Conservation (phyloP, 2,113 vertebrate genomes). For the Symphodus melops region DNA sequence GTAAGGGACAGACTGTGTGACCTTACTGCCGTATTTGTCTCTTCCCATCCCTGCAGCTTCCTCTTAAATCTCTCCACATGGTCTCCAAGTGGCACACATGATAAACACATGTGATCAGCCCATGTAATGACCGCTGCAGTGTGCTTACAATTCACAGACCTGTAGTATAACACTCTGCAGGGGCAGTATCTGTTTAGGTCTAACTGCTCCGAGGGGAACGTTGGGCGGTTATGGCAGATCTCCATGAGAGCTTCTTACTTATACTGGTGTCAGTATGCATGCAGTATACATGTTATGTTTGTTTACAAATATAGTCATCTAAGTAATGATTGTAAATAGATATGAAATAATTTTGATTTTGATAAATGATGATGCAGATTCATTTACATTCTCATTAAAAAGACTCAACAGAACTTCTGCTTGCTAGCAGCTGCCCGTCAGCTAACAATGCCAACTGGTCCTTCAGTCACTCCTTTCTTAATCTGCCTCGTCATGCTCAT, state of each 20-base stretch:
- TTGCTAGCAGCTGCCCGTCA: too few relatives aligned
- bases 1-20: not conserved
- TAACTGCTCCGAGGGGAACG: not conserved
- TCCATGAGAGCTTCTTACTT: not conserved
- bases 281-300: too few relatives aligned
- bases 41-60: not conserved
- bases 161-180: not conserved
- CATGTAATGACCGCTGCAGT: slow-evolving; percentile 25
- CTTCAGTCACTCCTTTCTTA: too few relatives aligned
- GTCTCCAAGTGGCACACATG: slow-evolving; percentile 7
- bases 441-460: too few relatives aligned
- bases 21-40: not conserved
- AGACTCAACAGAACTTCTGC: too few relatives aligned
- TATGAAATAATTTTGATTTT: too few relatives aligned
- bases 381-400: too few relatives aligned
- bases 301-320: too few relatives aligned
- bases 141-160: slow-evolving; percentile 20
- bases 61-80: slow-evolving; percentile 1
- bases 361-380: too few relatives aligned
- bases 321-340: too few relatives aligned
- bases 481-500: too few relatives aligned
- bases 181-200: not conserved
- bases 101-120: slow-evolving; percentile 34
- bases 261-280: not conserved
- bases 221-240: not conserved